phyloP scores from a whole-genome alignment of 1,140 invertebrate genomes.

The Pachypsylla venusta region DNA sequence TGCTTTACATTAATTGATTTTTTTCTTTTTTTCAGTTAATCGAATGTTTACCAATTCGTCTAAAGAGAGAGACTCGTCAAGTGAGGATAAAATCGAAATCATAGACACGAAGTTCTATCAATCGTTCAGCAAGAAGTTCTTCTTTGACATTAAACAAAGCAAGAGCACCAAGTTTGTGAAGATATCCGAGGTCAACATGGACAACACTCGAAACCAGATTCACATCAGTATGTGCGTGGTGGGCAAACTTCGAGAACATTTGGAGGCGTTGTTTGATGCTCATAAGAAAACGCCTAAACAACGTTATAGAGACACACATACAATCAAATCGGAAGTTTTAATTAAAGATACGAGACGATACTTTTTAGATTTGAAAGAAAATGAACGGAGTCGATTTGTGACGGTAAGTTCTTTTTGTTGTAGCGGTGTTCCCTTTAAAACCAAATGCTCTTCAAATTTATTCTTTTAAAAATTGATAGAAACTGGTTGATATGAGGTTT shows the following conservation, averaged over 20 bases:
- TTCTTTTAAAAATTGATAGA: too few relatives aligned
- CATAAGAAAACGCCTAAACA: not conserved
- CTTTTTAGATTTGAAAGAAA: not conserved
- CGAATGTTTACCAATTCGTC: conserved; percentile 7
- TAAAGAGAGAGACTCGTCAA: not conserved
- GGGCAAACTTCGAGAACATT: not conserved
- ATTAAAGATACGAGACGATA: not conserved
- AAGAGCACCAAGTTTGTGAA: conserved; percentile 9
- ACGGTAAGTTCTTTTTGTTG: too few relatives aligned
- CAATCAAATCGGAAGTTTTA: not conserved
- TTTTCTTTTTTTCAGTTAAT: not conserved
- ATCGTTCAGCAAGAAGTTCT: not conserved
- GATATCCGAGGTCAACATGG: conserved; percentile 5
- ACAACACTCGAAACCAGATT: conserved; percentile 4
- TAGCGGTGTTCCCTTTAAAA: too few relatives aligned
- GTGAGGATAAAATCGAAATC: not conserved
- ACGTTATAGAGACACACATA: not conserved
- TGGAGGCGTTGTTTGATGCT: not conserved
- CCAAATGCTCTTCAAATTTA: too few relatives aligned
- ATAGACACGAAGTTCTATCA: conserved; percentile 2
- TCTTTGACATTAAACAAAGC: not conserved
- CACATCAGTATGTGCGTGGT: not conserved
- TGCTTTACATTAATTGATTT: too few relatives aligned
- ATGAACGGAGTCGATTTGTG: not conserved
- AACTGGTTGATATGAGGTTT: too few relatives aligned